Conservation (phyloP, 23 tunicate genomes). For the Phallusia fumigata region DNA sequence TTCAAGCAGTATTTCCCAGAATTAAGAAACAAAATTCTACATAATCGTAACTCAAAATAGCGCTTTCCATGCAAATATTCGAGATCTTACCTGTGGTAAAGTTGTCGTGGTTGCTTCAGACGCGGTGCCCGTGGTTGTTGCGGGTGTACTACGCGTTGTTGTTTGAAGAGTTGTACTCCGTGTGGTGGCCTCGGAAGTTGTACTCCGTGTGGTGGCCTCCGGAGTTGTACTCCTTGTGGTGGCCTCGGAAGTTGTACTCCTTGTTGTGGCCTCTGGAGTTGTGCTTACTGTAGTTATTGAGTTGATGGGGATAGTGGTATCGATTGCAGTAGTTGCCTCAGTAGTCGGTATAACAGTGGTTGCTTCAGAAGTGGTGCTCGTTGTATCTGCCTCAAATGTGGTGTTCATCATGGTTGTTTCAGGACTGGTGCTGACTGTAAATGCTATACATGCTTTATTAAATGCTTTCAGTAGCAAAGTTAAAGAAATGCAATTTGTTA, state of each 20-base stretch:
- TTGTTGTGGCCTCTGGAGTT: not conserved
- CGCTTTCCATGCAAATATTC: too few relatives aligned
- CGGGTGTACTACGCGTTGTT: not conserved
- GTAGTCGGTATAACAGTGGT: constrained; percentile 17
- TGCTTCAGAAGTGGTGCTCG: constrained; percentile 3
- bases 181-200: not conserved
- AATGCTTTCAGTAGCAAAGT: not conserved
- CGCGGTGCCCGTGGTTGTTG: not conserved
- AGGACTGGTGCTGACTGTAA: too few relatives aligned
- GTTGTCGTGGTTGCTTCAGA: not conserved
- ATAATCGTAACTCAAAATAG: too few relatives aligned
- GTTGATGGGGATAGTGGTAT: constrained; percentile 4
- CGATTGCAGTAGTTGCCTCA: not conserved
- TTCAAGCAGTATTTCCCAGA: too few relatives aligned
- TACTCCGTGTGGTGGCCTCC: not conserved
- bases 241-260: not conserved
- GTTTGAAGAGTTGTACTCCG: not conserved
- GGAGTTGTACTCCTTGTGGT: not conserved
- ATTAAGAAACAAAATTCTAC: too few relatives aligned
- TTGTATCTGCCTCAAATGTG: not conserved
- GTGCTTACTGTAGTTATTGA: constrained; percentile 11
- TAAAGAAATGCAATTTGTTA: too few relatives aligned
- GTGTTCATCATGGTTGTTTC: too few relatives aligned
- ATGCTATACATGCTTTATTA: too few relatives aligned
- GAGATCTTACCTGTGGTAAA: too few relatives aligned